Evolutionary conservation across 2,888 invertebrate species (phyloP).

Genomic region (Tridacna crocea): DNA sequence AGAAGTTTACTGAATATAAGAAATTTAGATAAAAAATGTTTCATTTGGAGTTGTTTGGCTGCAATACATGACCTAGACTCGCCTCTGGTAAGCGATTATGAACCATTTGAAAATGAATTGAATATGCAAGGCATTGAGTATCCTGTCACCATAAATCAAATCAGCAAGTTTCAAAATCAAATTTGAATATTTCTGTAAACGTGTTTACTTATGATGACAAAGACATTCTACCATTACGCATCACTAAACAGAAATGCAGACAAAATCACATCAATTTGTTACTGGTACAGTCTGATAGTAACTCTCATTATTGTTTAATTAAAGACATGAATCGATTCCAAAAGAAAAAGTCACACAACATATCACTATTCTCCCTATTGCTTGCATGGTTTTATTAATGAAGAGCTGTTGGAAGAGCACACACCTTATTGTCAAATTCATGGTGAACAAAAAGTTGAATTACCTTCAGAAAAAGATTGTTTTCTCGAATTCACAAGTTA

Average conservation of each 20-base stretch:
- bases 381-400: conserved; percentile 37
- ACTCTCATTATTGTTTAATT: conserved; percentile 38
- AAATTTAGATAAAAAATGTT: conserved; percentile 49
- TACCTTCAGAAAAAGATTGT: no score
- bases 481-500: no score
- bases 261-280: conserved; percentile 24
- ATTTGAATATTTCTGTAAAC: conserved; percentile 44
- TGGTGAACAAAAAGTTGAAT: no score
- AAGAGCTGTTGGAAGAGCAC: conserved; percentile 39
- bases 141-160: conserved; percentile 36
- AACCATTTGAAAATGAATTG: conserved; percentile 36
- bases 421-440: conserved; percentile 41
- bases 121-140: conserved; percentile 35
- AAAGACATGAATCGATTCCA: conserved; percentile 33
- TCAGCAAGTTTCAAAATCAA: conserved; percentile 47
- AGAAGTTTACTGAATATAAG: conserved; percentile 41
- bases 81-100: conserved; percentile 33
- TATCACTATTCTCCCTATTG: conserved; percentile 36
- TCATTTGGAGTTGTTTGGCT: conserved; percentile 46
- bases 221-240: conserved; percentile 21
- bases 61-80: conserved; percentile 39
- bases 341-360: neutral
- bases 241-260: neutral
- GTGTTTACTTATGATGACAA: conserved; percentile 35
- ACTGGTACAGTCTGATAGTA: conserved; percentile 30